Evolutionary conservation across 2,888 invertebrate genomes (phyloP).

Genomic region (Thysanoteuthis rhombus): DNA sequence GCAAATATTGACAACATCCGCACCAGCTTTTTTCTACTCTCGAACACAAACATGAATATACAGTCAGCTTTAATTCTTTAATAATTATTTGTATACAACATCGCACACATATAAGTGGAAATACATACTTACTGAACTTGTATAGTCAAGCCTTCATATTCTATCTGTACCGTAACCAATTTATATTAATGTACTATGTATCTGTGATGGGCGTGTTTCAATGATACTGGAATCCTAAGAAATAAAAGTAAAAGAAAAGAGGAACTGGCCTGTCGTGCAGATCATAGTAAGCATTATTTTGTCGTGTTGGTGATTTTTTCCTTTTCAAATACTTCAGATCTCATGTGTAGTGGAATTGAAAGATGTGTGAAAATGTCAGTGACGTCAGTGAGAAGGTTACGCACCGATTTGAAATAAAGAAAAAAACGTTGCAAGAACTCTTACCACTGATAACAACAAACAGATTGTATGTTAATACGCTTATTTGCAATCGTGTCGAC

Average conservation of each 20-base stretch:
- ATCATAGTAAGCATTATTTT: not conserved
- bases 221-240: too few relatives aligned
- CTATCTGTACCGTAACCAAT: not conserved
- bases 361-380: not conserved
- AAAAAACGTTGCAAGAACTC: not conserved
- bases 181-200: not conserved
- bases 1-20: too few relatives aligned
- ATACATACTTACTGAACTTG: not conserved
- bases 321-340: not conserved
- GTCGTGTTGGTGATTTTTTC: not conserved
- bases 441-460: not conserved
- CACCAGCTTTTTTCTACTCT: too few relatives aligned
- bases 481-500: too few relatives aligned
- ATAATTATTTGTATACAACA: too few relatives aligned
- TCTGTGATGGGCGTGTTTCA: not conserved
- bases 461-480: not conserved
- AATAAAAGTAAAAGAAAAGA: not conserved
- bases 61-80: too few relatives aligned
- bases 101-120: too few relatives aligned
- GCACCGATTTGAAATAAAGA: not conserved
- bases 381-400: not conserved
- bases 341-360: not conserved
- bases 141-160: not conserved
- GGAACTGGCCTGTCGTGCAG: not conserved
- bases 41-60: too few relatives aligned